Evolutionary conservation across 92 coral and sea anemone species (phyloP), one percentile per base, ranked within the genome.

Genomic region (Heteractis magnifica): DNA sequence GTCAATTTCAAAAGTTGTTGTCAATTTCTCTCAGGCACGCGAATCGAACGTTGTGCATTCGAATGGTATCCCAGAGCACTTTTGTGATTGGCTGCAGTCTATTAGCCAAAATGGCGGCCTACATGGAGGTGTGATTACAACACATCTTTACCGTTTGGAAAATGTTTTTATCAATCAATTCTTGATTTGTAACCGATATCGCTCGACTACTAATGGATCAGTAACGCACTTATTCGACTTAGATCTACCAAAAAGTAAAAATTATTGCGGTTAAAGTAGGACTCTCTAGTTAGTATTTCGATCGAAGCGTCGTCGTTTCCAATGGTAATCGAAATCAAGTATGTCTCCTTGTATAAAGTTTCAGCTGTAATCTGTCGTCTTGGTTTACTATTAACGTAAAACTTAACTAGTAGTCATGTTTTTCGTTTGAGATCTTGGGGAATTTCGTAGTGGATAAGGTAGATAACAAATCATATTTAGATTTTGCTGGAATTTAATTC

Each of bases 91-190:
- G 92, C 79, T 78, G 48, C 76, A 65, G 51, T 44, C 14, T 41
- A 4, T 34, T 34, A 74, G 83, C 86, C 87, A 86, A 76, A 72
- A 86, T 89, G 89, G 92, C 92, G 92, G 84, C 92, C 79, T 77
- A 58, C 92, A 78, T 70, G 77, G 85, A 82, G 84, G 75, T 73
- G 65, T 56, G 76, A 65, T 15, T 60, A 56, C 75, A 65, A 65
- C 52, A 41, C 21, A 51, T 26, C 51, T 68, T 78, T 55, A 53
- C 81, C 83, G 73, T 79, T 34, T 79, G 13, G 51, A 26, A 53
- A 48, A 60, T 65, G 65, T 64, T 76, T 83, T 75, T 58, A 49
- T 75, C 56, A 51, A 56, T 52, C 81, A 65, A 76, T 51, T 62
- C 52, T 75, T 49, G 44, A 60, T 62, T 51, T 84, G 51, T 73